Evolutionary conservation across 2,113 vertebrate species (phyloP).

Genomic region (Urocynchramus pylzowi): DNA sequence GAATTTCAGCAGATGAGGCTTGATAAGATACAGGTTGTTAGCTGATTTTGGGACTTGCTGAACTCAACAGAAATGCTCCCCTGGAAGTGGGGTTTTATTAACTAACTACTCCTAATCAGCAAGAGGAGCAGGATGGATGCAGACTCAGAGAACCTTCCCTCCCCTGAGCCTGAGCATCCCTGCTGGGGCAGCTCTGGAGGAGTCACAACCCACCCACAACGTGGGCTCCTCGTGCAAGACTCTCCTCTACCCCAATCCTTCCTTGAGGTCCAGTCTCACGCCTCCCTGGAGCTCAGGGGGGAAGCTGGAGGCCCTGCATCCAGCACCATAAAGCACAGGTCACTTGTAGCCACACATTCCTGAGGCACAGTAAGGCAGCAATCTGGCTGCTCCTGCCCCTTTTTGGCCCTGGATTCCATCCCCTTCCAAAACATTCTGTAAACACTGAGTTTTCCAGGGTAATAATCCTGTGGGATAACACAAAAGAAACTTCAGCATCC

Average conservation of each 20-base stretch:
- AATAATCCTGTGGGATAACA: background rate
- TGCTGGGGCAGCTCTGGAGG: background rate
- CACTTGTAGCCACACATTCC: background rate
- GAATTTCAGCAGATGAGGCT: slow-evolving; percentile 6
- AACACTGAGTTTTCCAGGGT: background rate
- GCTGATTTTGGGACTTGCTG: background rate
- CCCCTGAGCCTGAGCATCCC: background rate
- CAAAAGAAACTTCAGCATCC: background rate
- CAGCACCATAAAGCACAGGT: background rate
- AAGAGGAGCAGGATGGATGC: background rate
- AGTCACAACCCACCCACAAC: background rate
- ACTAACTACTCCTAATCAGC: background rate
- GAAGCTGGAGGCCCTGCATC: background rate
- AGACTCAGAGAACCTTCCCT: background rate
- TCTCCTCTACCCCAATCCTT: background rate
- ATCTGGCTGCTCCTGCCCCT: background rate
- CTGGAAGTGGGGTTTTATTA: background rate
- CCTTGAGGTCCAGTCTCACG: background rate
- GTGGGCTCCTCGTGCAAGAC: too few species aligned
- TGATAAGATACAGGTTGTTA: background rate
- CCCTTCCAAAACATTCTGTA: background rate
- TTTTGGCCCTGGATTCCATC: background rate
- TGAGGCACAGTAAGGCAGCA: background rate
- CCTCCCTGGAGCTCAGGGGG: background rate
- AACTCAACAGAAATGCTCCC: background rate